Percentiles rank a stretch among this genome's conserved stretches.
Evolutionary conservation across 2,113 vertebrate genomes (phyloP).

Genomic region (Picathartes gymnocephalus): DNA sequence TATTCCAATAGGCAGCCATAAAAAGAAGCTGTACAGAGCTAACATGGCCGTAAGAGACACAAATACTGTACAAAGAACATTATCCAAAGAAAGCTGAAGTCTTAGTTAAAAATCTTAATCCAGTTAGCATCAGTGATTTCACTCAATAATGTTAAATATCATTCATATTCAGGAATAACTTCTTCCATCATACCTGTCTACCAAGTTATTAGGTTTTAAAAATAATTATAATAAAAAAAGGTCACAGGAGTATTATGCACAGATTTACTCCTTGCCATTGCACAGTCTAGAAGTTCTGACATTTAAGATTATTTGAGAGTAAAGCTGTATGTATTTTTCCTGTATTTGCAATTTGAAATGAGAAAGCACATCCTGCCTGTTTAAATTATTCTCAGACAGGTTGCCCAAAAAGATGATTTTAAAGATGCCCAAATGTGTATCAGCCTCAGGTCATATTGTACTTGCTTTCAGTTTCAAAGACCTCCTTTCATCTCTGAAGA

Average conservation of each 20-base stretch:
- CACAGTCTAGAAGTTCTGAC: not conserved
- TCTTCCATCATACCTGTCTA: not conserved
- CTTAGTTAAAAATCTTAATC: not conserved
- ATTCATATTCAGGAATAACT: not conserved
- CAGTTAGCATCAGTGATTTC: not conserved
- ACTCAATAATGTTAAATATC: not conserved
- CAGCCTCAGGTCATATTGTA: slow-evolving; percentile 45
- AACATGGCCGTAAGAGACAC: not conserved
- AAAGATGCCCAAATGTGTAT: slow-evolving; percentile 48
- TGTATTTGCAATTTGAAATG: slow-evolving; percentile 41
- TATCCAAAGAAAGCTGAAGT: not conserved
- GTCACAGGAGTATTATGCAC: not conserved
- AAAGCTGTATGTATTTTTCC: slow-evolving; percentile 38
- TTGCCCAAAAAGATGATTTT: slow-evolving; percentile 61
- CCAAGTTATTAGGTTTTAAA: not conserved
- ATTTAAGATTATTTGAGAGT: slow-evolving; percentile 15
- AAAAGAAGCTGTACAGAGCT: not conserved
- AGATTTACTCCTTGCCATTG: not conserved
- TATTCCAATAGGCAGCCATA: not conserved
- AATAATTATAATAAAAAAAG: not conserved
- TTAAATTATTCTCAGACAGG: slow-evolving; percentile 58
- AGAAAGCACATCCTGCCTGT: slow-evolving; percentile 36
- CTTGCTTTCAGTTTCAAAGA: slow-evolving; percentile 61
- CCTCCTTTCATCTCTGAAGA: slow-evolving; percentile 64
- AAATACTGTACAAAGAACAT: not conserved